Conservation (phyloP, 1,140 invertebrate species). For the Archivesica marissinica region DNA sequence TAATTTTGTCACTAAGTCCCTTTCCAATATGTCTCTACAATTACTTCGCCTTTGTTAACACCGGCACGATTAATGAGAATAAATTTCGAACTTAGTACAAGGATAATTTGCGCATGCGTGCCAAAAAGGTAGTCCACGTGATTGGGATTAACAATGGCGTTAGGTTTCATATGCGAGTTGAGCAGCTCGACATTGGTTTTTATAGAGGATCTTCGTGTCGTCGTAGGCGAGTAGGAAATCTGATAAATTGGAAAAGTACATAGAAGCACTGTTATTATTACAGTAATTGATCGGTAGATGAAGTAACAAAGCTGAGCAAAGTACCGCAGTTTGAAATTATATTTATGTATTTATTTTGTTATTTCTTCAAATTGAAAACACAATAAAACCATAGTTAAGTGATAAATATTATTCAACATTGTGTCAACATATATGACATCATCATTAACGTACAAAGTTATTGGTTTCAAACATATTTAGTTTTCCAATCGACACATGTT, state of each 20-base stretch:
- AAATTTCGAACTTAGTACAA: not conserved
- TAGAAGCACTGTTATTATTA: conserved; percentile 15
- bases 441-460: too few species aligned
- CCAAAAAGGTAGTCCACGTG: conserved; percentile 5
- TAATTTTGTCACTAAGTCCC: not conserved
- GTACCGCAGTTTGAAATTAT: too few species aligned
- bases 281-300: conserved; percentile 28
- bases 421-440: too few species aligned
- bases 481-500: too few species aligned
- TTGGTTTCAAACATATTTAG: too few species aligned
- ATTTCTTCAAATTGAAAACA: too few species aligned
- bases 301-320: too few species aligned
- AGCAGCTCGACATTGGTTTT: not conserved
- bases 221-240: conserved; percentile 24
- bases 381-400: too few species aligned
- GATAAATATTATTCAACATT: too few species aligned
- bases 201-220: not conserved
- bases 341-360: too few species aligned
- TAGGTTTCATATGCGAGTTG: not conserved
- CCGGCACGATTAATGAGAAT: not conserved
- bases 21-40: not conserved
- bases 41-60: not conserved
- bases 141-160: not conserved
- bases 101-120: not conserved
- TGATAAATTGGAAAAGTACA: conserved; percentile 12